Conservation (phyloP, 1,140 invertebrate species). For the Drosophila fuyamai region DNA sequence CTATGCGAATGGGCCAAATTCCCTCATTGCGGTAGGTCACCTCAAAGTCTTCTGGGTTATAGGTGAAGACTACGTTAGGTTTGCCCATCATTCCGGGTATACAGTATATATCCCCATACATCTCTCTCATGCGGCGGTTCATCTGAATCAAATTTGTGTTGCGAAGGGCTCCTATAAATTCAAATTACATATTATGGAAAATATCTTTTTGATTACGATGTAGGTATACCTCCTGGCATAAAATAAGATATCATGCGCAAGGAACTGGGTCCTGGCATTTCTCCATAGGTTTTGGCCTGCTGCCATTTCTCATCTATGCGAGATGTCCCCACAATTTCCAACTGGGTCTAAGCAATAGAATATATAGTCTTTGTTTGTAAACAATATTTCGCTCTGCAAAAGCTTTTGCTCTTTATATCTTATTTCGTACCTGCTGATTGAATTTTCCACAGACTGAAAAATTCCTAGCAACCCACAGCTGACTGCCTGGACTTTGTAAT, state of each 20-base stretch:
- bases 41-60: conserved; percentile 71
- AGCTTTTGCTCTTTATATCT: conserved; percentile 20
- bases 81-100: conserved; percentile 73
- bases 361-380: conserved; percentile 60
- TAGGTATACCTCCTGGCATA: conserved; percentile 62
- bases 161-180: conserved; percentile 45
- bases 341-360: conserved; percentile 19
- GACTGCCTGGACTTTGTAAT: conserved; percentile 3
- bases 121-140: conserved; percentile 58
- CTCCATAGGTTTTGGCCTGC: conserved; percentile 50
- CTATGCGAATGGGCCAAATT: conserved; percentile 75
- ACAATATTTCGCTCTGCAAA: conserved; percentile 37
- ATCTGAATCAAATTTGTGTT: conserved; percentile 63
- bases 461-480: conserved; percentile 40
- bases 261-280: conserved; percentile 59
- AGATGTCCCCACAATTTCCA: conserved; percentile 36
- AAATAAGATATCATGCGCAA: conserved; percentile 53
- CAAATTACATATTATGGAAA: no score
- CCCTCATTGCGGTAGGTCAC: conserved; percentile 75
- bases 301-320: conserved; percentile 65
- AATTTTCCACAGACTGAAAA: conserved; percentile 20
- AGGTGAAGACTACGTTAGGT: conserved; percentile 67
- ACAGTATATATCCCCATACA: conserved; percentile 68
- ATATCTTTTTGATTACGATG: no score
- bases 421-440: conserved; percentile 57